A percentile compares a stretch with the other conserved stretches of the same genome.
Evolutionary conservation across 2,113 vertebrate species (phyloP).

Genomic region (Terrapene triunguis): DNA sequence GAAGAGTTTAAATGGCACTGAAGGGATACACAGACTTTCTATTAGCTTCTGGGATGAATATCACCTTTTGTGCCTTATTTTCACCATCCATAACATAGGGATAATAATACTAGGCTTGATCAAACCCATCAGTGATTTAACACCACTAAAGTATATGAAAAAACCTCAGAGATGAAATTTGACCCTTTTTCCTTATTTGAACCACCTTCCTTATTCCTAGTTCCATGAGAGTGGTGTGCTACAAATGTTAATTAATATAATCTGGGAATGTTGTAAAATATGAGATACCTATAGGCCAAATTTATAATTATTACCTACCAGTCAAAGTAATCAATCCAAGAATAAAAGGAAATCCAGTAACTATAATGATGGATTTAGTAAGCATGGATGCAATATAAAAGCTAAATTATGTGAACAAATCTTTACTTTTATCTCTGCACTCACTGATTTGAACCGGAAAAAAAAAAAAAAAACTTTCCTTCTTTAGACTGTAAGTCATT

Average conservation of each 20-base stretch:
- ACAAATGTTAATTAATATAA: conserved; percentile 30
- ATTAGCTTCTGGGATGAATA: background rate
- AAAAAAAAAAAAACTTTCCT: background rate
- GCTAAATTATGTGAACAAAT: background rate
- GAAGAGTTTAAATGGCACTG: background rate
- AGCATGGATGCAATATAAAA: background rate
- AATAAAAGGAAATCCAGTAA: background rate
- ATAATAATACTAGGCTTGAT: background rate
- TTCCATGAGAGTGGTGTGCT: background rate
- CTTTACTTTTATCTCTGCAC: background rate
- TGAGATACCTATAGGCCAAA: background rate
- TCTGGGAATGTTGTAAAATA: conserved; percentile 10
- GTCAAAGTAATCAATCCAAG: background rate
- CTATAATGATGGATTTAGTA: background rate
- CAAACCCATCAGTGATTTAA: conserved; percentile 23
- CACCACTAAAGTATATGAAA: background rate
- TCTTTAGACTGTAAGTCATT: background rate
- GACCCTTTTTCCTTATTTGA: conserved; percentile 20
- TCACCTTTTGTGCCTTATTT: background rate
- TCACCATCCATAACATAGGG: background rate
- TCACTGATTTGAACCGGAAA: background rate
- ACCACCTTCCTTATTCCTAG: background rate
- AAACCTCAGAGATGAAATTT: conserved; percentile 23
- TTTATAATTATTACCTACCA: background rate
- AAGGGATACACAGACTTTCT: background rate